Evolutionary conservation across 1,140 invertebrate genomes (phyloP), one percentile per base, ranked within the genome.

Genomic region (Pogonus chalceus): DNA sequence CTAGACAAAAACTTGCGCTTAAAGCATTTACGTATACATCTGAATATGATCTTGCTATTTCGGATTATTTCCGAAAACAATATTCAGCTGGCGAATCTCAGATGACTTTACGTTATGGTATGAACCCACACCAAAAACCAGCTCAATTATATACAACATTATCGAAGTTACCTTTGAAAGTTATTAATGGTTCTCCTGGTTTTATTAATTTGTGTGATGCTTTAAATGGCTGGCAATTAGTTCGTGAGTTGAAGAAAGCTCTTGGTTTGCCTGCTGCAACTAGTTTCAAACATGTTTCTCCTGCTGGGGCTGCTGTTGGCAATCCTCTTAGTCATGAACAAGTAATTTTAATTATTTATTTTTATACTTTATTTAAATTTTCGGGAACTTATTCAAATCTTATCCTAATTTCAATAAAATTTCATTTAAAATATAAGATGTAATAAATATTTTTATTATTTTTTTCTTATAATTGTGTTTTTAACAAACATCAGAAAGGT

Each of bases 121-220:
- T 96, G 89, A 98, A 98, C 73, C 95, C 95, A 0, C 95, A 98
- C 67, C 95, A 98, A 69, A 95, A 93, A 66, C 92, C 92, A 2
- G 96, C 96, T 0, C 93, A 98, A 66, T 72, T 98, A 0, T 95
- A 84, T 68, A 95, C 92, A 0, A 87, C 83, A 7, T 68, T 86
- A 14, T 73, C 84, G 18, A 77, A 88, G 46, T 74, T 99, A 46
- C 96, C 96, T 0, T 67, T 99, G 1, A 89, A 71, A 60, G 92
- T 97, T 7, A 60, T 98, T 1, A 98, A 98, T 74, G 95, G 95
- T 22, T 86, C 92, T 0, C 96, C 96, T 1, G 92, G 94, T 18
- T 99, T 93, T 65, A 97, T 99, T 56, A 99, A 99, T 70, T 77
- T 99, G 0, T 96, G 93, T 65, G 96, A 99, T 74, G 95, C 93